phyloP scores from a whole-genome alignment of 2,888 invertebrate genomes.

The Ophion ventricosus region DNA sequence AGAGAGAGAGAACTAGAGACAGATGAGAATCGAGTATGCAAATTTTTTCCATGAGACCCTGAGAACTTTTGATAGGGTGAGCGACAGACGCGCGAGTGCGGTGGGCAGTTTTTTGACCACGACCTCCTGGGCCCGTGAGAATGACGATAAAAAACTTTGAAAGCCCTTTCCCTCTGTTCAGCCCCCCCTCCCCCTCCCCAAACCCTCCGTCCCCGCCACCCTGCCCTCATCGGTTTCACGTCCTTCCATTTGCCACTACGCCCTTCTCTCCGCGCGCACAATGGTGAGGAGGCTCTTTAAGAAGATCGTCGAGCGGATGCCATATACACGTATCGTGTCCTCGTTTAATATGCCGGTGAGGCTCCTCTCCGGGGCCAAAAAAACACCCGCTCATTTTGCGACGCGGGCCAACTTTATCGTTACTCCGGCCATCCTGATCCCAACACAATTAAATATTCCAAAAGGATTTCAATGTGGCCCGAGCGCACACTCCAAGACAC shows the following conservation, averaged over 20 bases:
- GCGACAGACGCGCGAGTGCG: conserved; percentile 54
- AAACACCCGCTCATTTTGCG: conserved; percentile 62
- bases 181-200: conserved; percentile 24
- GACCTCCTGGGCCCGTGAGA: conserved; percentile 74
- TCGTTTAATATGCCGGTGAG: conserved; percentile 63
- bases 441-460: conserved; percentile 58
- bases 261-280: background rate
- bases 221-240: conserved; percentile 11
- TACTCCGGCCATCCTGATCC: conserved; percentile 24
- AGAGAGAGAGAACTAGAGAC: conserved; percentile 49
- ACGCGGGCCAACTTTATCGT: conserved; percentile 49
- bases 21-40: conserved; percentile 68
- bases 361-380: conserved; percentile 48
- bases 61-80: conserved; percentile 69
- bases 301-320: conserved; percentile 55
- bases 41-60: conserved; percentile 68
- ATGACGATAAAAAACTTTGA: conserved; percentile 70
- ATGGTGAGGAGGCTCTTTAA: conserved; percentile 26
- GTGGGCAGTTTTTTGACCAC: conserved; percentile 75
- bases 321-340: conserved; percentile 51
- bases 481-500: background rate
- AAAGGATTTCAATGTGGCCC: conserved; percentile 14
- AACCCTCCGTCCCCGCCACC: background rate
- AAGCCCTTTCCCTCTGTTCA: conserved; percentile 55
- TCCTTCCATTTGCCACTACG: background rate